Conservation (phyloP, 2,113 vertebrate species). For the Upupa epops region DNA sequence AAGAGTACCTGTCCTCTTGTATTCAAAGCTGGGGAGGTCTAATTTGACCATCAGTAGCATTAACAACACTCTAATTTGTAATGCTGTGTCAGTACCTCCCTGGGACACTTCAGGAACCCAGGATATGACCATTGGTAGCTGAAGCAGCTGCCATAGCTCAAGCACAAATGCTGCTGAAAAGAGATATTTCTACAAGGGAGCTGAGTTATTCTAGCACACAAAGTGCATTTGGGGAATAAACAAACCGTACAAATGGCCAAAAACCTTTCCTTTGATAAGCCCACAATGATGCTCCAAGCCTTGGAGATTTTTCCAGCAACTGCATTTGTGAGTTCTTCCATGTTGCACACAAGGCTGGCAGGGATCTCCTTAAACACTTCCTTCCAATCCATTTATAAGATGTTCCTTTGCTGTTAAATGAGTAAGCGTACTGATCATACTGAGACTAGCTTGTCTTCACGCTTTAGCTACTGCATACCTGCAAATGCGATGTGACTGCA, state of each 20-base stretch:
- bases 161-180: background rate
- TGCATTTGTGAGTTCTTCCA: background rate
- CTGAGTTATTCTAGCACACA: background rate
- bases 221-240: background rate
- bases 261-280: background rate
- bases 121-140: background rate
- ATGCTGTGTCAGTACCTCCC: background rate
- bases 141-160: background rate
- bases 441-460: background rate
- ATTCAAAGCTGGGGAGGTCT: background rate
- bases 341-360: background rate
- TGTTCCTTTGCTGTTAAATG: background rate
- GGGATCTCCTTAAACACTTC: background rate
- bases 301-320: background rate
- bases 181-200: background rate
- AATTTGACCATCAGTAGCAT: background rate
- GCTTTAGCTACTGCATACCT: background rate
- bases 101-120: background rate
- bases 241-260: background rate
- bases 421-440: background rate
- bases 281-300: background rate
- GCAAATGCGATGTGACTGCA: background rate
- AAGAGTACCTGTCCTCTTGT: background rate
- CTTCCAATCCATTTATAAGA: background rate
- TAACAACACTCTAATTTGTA: background rate